Conservation (phyloP, 2,113 vertebrate species). For the human region DNA sequence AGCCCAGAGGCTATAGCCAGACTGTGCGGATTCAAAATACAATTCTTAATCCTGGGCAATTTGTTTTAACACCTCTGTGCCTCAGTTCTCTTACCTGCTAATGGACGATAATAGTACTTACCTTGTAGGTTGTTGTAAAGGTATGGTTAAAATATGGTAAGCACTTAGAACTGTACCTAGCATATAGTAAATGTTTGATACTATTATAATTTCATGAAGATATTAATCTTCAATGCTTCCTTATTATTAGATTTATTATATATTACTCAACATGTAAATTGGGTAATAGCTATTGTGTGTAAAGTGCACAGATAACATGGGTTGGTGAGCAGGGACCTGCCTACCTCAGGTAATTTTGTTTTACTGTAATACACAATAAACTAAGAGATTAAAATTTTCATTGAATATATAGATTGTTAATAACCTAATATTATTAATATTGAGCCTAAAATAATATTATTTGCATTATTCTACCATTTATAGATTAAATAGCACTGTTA, state of each 20-base stretch:
- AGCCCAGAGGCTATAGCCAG: neutral
- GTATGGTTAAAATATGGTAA: neutral
- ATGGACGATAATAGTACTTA: neutral
- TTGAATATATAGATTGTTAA: neutral
- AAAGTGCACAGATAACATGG: neutral
- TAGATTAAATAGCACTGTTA: neutral
- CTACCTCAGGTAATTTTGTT: neutral
- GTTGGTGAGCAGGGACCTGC: neutral
- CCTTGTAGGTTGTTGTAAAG: neutral
- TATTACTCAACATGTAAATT: neutral
- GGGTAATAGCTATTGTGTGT: neutral
- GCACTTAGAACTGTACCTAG: neutral
- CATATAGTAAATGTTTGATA: neutral
- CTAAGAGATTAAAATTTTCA: neutral
- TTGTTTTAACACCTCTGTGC: neutral
- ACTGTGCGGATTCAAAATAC: neutral
- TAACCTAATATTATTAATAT: no score
- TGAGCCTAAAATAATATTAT: neutral
- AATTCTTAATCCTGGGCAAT: neutral
- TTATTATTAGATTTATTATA: no score
- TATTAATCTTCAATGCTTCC: no score
- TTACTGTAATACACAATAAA: neutral
- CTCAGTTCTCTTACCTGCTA: neutral
- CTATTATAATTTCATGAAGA: no score
- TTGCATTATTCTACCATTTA: neutral